Conservation (phyloP, 1,140 invertebrate genomes). For the Neocloeon triangulifer region DNA sequence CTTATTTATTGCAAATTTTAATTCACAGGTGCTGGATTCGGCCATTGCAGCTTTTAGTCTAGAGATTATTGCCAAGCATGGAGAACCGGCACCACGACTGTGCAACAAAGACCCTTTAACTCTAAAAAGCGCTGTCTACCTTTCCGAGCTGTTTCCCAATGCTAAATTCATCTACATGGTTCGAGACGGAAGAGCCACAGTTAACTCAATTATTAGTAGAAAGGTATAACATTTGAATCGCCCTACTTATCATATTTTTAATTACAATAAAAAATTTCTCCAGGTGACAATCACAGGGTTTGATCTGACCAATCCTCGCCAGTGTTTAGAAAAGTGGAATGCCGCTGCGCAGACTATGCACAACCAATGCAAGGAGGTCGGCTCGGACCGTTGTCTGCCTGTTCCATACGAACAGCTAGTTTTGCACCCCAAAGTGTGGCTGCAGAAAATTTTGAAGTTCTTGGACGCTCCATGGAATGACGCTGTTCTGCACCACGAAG, state of each 20-base stretch:
- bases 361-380: constrained; percentile 75
- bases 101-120: constrained; percentile 99
- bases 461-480: constrained; percentile 88
- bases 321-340: constrained; percentile 93
- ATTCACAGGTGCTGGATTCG: constrained; percentile 59
- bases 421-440: constrained; percentile 71
- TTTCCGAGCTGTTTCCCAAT: constrained; percentile 35
- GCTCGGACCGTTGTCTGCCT: constrained; percentile 60
- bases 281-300: constrained; percentile 95
- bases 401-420: constrained; percentile 94
- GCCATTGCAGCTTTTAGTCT: constrained; percentile 92
- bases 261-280: constrained; percentile 6
- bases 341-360: constrained; percentile 86
- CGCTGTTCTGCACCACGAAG: constrained; percentile 89
- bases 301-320: constrained; percentile 76
- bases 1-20: too few relatives aligned
- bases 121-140: constrained; percentile 75
- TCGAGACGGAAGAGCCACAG: constrained; percentile 88
- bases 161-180: constrained; percentile 97
- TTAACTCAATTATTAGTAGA: constrained; percentile 93
- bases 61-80: constrained; percentile 88
- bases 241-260: too few relatives aligned
- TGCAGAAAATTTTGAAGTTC: constrained; percentile 77
- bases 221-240: constrained; percentile 41
- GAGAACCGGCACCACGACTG: constrained; percentile 70